phyloP scores from a whole-genome alignment of 2,797 vertebrate genomes.

The Periophthalmus magnuspinnatus region DNA sequence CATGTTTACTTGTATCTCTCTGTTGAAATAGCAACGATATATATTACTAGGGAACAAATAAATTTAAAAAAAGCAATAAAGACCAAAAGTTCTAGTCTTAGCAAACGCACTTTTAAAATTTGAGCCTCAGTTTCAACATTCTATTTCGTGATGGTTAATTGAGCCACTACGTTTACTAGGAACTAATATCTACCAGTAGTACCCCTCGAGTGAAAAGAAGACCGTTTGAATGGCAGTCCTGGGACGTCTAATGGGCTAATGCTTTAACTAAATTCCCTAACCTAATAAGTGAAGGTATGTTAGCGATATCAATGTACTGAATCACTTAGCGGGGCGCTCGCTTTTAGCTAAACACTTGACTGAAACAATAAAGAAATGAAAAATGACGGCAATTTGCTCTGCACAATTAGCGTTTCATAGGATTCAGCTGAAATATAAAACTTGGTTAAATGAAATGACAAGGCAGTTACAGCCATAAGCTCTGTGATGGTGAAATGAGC shows the following conservation, averaged over 20 bases:
- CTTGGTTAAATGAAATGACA: slow-evolving; percentile 40
- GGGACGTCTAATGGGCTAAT: slow-evolving; percentile 57
- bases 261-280: slow-evolving; percentile 57
- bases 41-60: neutral
- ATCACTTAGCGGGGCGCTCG: slow-evolving; percentile 27
- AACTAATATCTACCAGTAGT: slow-evolving; percentile 37
- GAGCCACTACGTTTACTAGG: neutral
- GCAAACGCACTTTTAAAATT: too few species aligned
- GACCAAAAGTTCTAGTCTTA: too few species aligned
- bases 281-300: slow-evolving; percentile 59
- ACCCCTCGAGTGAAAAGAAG: slow-evolving; percentile 17
- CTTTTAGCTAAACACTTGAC: slow-evolving; percentile 37
- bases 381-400: slow-evolving; percentile 49
- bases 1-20: neutral
- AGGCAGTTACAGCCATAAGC: slow-evolving; percentile 42
- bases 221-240: slow-evolving; percentile 49
- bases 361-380: slow-evolving; percentile 58
- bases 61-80: too few species aligned
- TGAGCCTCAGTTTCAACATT: too few species aligned
- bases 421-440: slow-evolving; percentile 58
- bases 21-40: neutral
- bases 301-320: slow-evolving; percentile 16
- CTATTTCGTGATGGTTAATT: neutral
- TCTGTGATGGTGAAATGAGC: slow-evolving; percentile 66
- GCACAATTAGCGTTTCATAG: slow-evolving; percentile 49